Conservation (phyloP, 2,888 invertebrate genomes). For the Lampropteryx suffumata region DNA sequence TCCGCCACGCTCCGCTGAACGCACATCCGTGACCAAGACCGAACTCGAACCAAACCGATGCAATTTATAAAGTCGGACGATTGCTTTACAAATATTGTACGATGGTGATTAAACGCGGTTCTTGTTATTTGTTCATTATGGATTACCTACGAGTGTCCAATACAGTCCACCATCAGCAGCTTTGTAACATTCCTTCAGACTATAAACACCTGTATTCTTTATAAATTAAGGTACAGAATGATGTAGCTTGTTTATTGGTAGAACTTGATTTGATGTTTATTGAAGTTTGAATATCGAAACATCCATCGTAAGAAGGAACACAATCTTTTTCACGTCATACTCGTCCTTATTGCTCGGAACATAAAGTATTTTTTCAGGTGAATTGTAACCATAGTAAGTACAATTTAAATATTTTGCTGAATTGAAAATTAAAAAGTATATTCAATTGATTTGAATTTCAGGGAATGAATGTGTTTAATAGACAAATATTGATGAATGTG, state of each 20-base stretch:
- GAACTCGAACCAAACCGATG: slow-evolving; percentile 20
- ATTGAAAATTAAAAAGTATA: slow-evolving; percentile 7
- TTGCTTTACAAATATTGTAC: slow-evolving; percentile 68
- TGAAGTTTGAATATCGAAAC: slow-evolving; percentile 3
- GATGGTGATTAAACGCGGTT: slow-evolving; percentile 50
- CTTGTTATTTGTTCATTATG: slow-evolving; percentile 49
- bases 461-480: too few species aligned
- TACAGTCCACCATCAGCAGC: slow-evolving; percentile 6
- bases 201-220: neutral
- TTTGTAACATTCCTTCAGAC: neutral
- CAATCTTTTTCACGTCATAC: neutral
- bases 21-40: neutral
- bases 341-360: neutral
- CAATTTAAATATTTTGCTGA: neutral
- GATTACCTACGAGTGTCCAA: slow-evolving; percentile 16
- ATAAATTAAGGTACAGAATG: neutral
- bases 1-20: slow-evolving; percentile 9
- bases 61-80: slow-evolving; percentile 42
- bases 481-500: too few species aligned
- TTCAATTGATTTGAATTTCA: slow-evolving; percentile 15
- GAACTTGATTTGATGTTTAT: slow-evolving; percentile 7
- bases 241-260: neutral
- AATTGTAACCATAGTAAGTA: neutral
- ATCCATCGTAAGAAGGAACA: neutral
- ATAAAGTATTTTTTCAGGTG: neutral